Evolutionary conservation across 2,113 vertebrate species (phyloP).

Genomic region (Mobula hypostoma): DNA sequence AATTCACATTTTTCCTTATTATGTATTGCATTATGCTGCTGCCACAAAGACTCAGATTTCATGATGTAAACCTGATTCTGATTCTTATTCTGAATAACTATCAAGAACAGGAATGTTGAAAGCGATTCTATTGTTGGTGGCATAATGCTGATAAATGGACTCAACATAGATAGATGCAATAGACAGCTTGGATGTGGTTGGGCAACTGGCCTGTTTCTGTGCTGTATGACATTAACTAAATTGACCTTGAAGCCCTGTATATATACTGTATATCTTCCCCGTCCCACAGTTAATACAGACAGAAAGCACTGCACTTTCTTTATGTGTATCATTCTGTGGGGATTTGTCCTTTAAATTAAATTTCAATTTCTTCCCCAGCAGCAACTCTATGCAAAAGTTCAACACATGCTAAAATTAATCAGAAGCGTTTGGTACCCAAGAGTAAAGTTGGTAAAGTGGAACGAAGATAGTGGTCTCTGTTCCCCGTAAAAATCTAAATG

Average conservation of each 20-base stretch:
- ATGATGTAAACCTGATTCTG: too few species aligned
- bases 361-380: not conserved
- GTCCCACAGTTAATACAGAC: not conserved
- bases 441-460: not conserved
- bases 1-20: too few species aligned
- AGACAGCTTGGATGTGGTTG: too few species aligned
- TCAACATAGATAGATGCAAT: too few species aligned
- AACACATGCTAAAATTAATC: slow-evolving; percentile 14
- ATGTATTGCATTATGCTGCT: too few species aligned
- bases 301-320: not conserved
- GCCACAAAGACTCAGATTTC: too few species aligned
- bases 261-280: not conserved
- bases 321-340: not conserved
- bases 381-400: slow-evolving; percentile 12
- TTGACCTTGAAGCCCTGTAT: not conserved
- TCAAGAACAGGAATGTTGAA: too few species aligned
- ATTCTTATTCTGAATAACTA: too few species aligned
- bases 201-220: too few species aligned
- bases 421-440: not conserved
- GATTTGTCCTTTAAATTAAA: not conserved
- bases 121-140: too few species aligned
- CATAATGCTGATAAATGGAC: too few species aligned
- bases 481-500: not conserved
- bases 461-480: not conserved
- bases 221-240: too few species aligned